Conservation (phyloP, 2,113 vertebrate species). For the Burhinus oedicnemus region DNA sequence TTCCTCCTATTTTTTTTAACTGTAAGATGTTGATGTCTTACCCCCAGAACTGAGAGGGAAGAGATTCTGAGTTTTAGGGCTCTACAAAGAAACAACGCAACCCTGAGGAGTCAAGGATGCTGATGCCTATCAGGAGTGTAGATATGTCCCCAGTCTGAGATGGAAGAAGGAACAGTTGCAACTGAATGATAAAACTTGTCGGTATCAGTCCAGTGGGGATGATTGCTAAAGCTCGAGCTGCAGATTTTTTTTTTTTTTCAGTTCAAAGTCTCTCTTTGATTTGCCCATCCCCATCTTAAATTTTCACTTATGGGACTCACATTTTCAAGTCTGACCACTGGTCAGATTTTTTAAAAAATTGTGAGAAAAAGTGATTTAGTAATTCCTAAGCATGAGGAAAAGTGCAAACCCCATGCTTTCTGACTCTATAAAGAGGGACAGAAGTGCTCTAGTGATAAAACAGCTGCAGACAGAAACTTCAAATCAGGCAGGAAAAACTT, state of each 20-base stretch:
- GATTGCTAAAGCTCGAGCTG: not conserved
- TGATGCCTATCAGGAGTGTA: not conserved
- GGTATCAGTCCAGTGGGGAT: fast-evolving
- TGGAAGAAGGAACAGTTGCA: not conserved
- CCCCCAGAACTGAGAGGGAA: not conserved
- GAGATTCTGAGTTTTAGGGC: not conserved
- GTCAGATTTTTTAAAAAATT: not conserved
- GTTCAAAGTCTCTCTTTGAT: not conserved
- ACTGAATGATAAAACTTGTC: not conserved
- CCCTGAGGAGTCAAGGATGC: not conserved
- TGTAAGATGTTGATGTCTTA: not conserved
- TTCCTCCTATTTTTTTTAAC: not conserved
- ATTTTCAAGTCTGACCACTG: not conserved
- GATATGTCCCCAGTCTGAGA: not conserved
- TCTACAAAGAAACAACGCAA: not conserved
- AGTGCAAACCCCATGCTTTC: not conserved
- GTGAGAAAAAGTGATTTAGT: not conserved
- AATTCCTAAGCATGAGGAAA: not conserved
- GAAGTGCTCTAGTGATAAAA: not conserved
- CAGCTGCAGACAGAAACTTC: not conserved
- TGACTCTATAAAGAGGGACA: not conserved
- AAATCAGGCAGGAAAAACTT: not conserved
- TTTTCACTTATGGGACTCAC: not conserved
- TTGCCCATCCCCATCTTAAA: not conserved
- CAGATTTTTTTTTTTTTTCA: not conserved